phyloP scores from a whole-genome alignment of 2,888 invertebrate species.

The Ophonus ardosiacus region DNA sequence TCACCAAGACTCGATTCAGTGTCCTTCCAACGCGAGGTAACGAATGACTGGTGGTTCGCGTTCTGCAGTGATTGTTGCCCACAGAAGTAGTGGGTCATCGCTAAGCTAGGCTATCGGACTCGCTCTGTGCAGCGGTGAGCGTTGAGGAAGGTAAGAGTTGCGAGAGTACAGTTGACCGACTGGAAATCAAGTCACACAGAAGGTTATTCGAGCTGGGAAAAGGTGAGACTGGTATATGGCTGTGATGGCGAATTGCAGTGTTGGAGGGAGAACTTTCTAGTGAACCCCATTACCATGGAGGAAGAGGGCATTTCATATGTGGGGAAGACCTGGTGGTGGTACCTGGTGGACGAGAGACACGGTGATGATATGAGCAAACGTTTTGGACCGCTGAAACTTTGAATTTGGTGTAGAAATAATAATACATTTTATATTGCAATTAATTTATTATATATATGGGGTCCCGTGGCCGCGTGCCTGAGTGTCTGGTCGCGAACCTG shows the following conservation, averaged over 20 bases:
- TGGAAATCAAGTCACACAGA: constrained; percentile 58
- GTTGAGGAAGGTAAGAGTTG: constrained; percentile 42
- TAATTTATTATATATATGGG: no score
- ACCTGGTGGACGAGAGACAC: background rate
- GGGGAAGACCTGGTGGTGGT: background rate
- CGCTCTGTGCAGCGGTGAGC: constrained; percentile 64
- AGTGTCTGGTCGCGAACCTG: no score
- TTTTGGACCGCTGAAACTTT: no score
- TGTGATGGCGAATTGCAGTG: constrained; percentile 17
- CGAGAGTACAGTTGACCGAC: constrained; percentile 34
- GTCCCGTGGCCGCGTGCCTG: no score
- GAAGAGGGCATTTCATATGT: no score
- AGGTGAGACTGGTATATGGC: background rate
- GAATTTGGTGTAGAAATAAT: no score
- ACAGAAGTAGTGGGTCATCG: constrained; percentile 71
- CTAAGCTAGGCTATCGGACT: constrained; percentile 70
- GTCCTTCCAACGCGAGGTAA: constrained; percentile 68
- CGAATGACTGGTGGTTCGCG: constrained; percentile 68
- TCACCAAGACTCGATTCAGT: constrained; percentile 68
- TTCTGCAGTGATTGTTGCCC: constrained; percentile 68
- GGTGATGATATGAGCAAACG: no score
- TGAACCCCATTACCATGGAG: constrained; percentile 42
- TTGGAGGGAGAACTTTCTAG: constrained; percentile 53
- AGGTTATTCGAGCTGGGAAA: constrained; percentile 39
- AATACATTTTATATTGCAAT: no score